phyloP scores from a whole-genome alignment of 2,797 vertebrate species.

The Sciaenops ocellatus region DNA sequence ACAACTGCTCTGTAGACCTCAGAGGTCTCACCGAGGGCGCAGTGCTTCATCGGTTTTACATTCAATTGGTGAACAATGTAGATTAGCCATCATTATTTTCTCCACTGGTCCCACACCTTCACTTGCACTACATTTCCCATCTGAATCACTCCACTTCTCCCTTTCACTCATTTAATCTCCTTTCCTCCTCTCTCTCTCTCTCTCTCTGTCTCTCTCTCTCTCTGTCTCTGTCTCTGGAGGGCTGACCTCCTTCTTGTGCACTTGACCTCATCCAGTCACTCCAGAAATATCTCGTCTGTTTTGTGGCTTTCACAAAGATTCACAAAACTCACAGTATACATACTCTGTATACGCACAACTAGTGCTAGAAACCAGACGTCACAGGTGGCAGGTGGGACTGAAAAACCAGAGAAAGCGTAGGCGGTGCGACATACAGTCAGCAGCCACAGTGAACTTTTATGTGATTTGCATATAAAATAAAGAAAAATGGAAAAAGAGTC shows the following conservation, averaged over 20 bases:
- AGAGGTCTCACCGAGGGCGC: too few species aligned
- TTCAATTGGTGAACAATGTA: too few species aligned
- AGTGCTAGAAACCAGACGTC: not conserved
- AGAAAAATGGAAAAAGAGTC: conserved; percentile 5
- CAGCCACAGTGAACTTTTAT: conserved; percentile 37
- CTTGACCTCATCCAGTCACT: conserved; percentile 48
- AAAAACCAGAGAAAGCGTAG: conserved; percentile 41
- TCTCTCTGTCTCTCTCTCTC: not conserved
- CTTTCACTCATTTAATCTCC: conserved; percentile 43
- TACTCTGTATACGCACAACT: not conserved
- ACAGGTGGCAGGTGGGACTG: conserved; percentile 19
- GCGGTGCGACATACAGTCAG: conserved; percentile 25
- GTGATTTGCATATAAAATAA: conserved; percentile 58
- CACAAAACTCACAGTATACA: not conserved
- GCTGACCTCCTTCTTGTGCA: conserved; percentile 64
- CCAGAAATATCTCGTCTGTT: not conserved
- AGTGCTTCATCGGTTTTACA: too few species aligned
- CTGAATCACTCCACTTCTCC: conserved; percentile 11
- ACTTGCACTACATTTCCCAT: conserved; percentile 11
- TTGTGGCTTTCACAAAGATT: not conserved
- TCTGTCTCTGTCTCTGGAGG: conserved; percentile 41
- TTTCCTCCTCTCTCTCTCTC: conserved; percentile 1
- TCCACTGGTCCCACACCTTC: not conserved
- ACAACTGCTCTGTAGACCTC: too few species aligned
- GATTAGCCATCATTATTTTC: not conserved